Evolutionary conservation across 2,797 vertebrate genomes (phyloP).

Genomic region (Cygnus olor): DNA sequence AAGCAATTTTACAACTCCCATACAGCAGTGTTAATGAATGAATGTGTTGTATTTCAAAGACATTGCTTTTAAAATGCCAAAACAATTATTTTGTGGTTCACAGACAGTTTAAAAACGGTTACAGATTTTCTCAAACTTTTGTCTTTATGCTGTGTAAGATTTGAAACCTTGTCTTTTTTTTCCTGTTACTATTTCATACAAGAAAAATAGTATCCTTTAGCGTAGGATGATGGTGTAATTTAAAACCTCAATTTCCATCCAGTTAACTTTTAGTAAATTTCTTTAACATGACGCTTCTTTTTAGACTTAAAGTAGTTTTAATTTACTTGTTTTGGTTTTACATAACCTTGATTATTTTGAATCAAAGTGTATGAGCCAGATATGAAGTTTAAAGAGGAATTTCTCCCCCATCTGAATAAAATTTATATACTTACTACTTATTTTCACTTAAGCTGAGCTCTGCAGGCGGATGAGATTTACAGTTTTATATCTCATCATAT

Average conservation of each 20-base stretch:
- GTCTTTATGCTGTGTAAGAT: neutral
- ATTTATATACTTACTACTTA: accelerated
- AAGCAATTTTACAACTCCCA: neutral
- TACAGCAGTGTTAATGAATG: neutral
- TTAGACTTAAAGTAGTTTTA: neutral
- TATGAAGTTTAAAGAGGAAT: accelerated
- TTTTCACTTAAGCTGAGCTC: neutral
- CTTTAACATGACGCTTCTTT: accelerated
- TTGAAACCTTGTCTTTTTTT: neutral
- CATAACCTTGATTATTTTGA: neutral
- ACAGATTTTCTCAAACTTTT: neutral
- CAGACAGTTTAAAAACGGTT: neutral
- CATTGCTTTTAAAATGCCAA: neutral
- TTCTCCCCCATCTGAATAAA: neutral
- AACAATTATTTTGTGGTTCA: neutral
- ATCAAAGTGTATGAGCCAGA: neutral
- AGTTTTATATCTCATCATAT: neutral
- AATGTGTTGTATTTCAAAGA: neutral
- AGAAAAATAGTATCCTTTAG: neutral
- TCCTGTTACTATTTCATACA: neutral
- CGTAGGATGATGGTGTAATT: neutral
- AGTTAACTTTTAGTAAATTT: neutral
- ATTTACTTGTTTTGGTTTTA: neutral
- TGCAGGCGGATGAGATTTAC: accelerated
- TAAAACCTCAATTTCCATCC: neutral